Evolutionary conservation across 1,140 invertebrate genomes (phyloP).

Genomic region (Drosophila ficusphila): DNA sequence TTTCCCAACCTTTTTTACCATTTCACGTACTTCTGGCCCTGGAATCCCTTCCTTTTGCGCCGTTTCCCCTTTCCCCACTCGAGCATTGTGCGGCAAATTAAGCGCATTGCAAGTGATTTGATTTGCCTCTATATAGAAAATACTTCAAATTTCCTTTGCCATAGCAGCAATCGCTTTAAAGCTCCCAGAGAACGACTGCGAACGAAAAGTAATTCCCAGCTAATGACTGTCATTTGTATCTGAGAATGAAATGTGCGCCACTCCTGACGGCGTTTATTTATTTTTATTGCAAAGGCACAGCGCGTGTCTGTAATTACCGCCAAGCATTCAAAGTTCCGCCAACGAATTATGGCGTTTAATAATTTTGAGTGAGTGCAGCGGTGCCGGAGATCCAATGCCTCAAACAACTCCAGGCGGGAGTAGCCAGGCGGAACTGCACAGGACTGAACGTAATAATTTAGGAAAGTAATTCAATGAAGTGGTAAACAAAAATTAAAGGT

Average conservation of each 20-base stretch:
- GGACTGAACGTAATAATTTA: not conserved
- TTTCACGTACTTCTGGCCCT: conserved; percentile 9
- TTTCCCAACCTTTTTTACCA: conserved; percentile 22
- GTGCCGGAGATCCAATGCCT: not conserved
- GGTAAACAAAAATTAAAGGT: not conserved
- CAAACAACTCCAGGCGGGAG: not conserved
- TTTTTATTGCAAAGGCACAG: conserved; percentile 60
- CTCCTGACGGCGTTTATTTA: conserved; percentile 63
- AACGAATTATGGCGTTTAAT: conserved; percentile 67
- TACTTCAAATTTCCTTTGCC: conserved; percentile 59
- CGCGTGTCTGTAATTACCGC: conserved; percentile 64
- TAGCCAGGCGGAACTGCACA: conserved; percentile 3
- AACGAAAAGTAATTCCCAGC: conserved; percentile 69
- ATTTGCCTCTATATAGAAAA: conserved; percentile 64
- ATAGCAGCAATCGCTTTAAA: conserved; percentile 66
- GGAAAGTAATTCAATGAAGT: not conserved
- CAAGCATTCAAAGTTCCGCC: conserved; percentile 49
- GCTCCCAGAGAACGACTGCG: conserved; percentile 30
- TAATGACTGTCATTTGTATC: conserved; percentile 76
- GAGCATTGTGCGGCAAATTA: conserved; percentile 76
- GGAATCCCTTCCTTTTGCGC: not conserved
- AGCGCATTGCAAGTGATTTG: conserved; percentile 75
- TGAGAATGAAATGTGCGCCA: conserved; percentile 65
- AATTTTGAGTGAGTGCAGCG: conserved; percentile 52
- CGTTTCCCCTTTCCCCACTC: conserved; percentile 24